Base-by-base conservation (phyloP, 2,888 invertebrate genomes). In the Dione juno region DNA sequence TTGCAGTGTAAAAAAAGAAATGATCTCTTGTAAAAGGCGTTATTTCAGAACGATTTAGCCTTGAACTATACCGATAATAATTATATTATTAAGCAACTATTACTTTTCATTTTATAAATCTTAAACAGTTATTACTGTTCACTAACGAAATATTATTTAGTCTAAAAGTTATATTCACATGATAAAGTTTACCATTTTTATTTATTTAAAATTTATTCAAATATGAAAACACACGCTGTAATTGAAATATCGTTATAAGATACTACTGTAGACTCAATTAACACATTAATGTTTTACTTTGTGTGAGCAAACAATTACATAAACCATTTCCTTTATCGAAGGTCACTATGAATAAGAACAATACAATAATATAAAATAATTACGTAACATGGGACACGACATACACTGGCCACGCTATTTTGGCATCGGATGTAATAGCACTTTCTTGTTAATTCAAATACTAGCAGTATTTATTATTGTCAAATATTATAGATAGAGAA, bases 311-410 rank as follows among this genome's bases (percentile, higher is more conserved):
- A 68, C 54, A 57, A 68, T 69, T 69, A 48, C 54, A 69, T 54
- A 48, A 69, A 61, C 19, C 40, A 69, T 69, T 69, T 69, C 64
- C 68, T 69, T 64, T 69, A 69, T 69, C 54, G 64, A 69, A 69
- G 68, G 68, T 69, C 54, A 69, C 48, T 19, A 69, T 69, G 37
- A 64, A 69, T 69, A 69, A 53, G 37, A 50, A 64, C 64, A 64
- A 64, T 64, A 64, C 64, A 64, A 19, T 64, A 52, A 64, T 52
- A 52, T 64, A 40, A 52, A 61, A 64, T 54, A 14, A 43, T 69
- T 69, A 69, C n/a, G 37, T 69, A 64, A 69, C 41, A 59, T 48
- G 37, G 66, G 48, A 48, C 5, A 9, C 54, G 37, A 14, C 10
- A 53, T 53, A 48, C 54, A 61, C 37, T 64, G 45, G 43, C 48